Conservation (phyloP, 2,888 invertebrate genomes). For the Orgyia antiqua region DNA sequence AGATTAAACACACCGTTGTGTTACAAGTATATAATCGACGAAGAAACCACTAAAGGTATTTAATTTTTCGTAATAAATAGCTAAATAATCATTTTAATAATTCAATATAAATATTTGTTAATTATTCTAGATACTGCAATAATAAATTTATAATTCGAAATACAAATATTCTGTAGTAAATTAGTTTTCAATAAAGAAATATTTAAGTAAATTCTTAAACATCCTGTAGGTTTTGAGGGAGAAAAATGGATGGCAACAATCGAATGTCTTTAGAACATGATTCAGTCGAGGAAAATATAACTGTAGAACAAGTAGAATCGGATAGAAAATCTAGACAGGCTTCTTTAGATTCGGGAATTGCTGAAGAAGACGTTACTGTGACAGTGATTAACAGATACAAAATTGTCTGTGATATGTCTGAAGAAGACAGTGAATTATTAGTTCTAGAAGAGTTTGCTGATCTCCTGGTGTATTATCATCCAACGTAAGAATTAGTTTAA, state of each 20-base stretch:
- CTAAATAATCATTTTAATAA: no score
- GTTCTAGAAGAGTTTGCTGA: neutral
- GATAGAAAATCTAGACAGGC: conserved; percentile 26
- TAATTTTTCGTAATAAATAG: no score
- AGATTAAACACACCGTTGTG: no score
- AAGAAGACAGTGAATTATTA: conserved; percentile 29
- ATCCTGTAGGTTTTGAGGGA: conserved; percentile 32
- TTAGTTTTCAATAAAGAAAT: no score
- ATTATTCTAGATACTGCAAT: no score
- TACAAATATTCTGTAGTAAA: no score
- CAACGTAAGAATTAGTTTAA: no score
- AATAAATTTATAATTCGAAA: no score
- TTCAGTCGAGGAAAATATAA: conserved; percentile 27
- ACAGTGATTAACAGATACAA: conserved; percentile 26
- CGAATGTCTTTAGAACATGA: conserved; percentile 39
- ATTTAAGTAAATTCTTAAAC: no score
- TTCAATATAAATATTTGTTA: no score
- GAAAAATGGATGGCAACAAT: conserved; percentile 29
- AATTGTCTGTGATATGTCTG: conserved; percentile 36
- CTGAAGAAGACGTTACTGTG: conserved; percentile 25
- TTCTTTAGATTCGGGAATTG: conserved; percentile 45
- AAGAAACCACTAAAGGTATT: no score
- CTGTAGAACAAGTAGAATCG: conserved; percentile 7
- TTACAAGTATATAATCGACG: no score
- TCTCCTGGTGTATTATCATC: neutral